Conservation (phyloP, 2,113 vertebrate genomes). For the Rhinogobius similis region DNA sequence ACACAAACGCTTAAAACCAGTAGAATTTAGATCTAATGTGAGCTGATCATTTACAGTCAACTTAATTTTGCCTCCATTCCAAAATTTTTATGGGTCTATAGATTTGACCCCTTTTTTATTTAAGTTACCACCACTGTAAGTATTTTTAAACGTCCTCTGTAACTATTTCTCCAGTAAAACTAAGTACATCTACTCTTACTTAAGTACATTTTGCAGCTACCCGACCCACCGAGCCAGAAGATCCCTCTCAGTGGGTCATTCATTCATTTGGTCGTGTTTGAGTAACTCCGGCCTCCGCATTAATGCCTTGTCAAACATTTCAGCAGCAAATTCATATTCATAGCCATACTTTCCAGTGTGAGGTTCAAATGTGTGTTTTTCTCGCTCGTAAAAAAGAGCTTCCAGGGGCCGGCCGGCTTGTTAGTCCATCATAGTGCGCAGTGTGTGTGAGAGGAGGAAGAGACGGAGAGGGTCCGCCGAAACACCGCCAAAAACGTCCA, state of each 20-base stretch:
- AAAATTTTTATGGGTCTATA: too few species aligned
- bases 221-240: background rate
- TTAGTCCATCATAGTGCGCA: conserved; percentile 10
- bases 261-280: conserved; percentile 48
- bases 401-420: conserved; percentile 23
- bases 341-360: conserved; percentile 39
- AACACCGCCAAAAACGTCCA: background rate
- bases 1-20: too few species aligned
- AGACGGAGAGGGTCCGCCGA: background rate
- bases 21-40: too few species aligned
- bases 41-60: too few species aligned
- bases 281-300: conserved; percentile 30
- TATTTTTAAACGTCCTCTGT: background rate
- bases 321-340: conserved; percentile 48
- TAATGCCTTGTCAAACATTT: conserved; percentile 54
- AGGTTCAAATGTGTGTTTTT: conserved; percentile 33
- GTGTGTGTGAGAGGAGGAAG: conserved; percentile 28
- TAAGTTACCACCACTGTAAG: too few species aligned
- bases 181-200: background rate
- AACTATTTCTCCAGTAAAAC: too few species aligned
- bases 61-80: too few species aligned
- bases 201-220: background rate
- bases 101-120: too few species aligned
- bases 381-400: conserved; percentile 31
- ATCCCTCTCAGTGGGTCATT: conserved; percentile 53